Conservation (phyloP, 2,888 invertebrate genomes). For the Mechanitis mazaeus region DNA sequence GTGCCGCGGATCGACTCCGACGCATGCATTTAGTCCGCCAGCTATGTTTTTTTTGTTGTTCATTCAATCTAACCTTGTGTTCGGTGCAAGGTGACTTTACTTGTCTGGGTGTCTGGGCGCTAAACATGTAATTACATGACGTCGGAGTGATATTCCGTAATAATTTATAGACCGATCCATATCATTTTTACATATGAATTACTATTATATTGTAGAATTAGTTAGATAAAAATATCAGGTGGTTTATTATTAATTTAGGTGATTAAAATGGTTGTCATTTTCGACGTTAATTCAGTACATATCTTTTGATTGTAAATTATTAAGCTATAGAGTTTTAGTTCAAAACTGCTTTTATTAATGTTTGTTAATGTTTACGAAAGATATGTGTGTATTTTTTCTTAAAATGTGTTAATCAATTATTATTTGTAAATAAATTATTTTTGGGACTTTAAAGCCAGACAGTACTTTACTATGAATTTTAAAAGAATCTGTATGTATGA, state of each 20-base stretch:
- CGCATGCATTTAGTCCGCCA: constrained; percentile 54
- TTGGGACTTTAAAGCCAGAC: constrained; percentile 58
- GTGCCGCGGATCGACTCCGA: constrained; percentile 38
- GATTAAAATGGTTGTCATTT: constrained; percentile 28
- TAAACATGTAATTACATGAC: constrained; percentile 71
- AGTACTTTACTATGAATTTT: constrained; percentile 32
- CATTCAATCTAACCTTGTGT: constrained; percentile 71
- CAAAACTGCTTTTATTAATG: constrained; percentile 44
- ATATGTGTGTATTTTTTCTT: constrained; percentile 40
- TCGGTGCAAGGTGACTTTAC: constrained; percentile 73
- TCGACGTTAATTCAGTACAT: constrained; percentile 37
- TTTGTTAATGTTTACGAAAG: constrained; percentile 56
- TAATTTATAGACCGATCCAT: constrained; percentile 66
- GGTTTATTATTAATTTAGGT: constrained; percentile 31
- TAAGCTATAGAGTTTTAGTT: constrained; percentile 45
- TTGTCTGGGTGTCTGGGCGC: constrained; percentile 70
- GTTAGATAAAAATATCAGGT: constrained; percentile 39
- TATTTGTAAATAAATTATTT: constrained; percentile 40
- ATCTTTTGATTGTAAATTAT: constrained; percentile 44
- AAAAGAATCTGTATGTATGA: constrained; percentile 1
- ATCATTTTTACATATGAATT: constrained; percentile 61
- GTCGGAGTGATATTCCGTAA: constrained; percentile 59
- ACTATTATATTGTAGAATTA: constrained; percentile 44
- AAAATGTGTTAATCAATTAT: constrained; percentile 39
- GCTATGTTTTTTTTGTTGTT: constrained; percentile 64